Percentiles rank a stretch among this genome's conserved stretches.
phyloP scores from a whole-genome alignment of 2,113 vertebrate species.

The Prionailurus viverrinus region DNA sequence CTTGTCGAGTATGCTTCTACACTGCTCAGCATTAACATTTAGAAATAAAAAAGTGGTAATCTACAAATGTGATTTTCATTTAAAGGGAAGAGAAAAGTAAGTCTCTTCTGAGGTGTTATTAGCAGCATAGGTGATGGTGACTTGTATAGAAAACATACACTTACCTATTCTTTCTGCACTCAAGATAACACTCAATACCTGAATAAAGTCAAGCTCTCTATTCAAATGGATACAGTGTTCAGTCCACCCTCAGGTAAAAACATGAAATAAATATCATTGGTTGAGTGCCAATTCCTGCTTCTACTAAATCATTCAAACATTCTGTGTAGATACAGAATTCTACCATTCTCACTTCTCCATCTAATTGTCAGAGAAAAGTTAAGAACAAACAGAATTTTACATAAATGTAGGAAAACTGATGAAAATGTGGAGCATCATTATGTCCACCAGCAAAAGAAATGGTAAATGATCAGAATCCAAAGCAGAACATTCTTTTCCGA shows the following conservation, averaged over 20 bases:
- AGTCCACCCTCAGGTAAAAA: constrained; percentile 16
- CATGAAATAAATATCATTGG: constrained; percentile 38
- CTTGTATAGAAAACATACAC: not conserved
- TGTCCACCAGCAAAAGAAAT: not conserved
- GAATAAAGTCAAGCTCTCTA: constrained; percentile 41
- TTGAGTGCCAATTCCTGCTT: constrained; percentile 19
- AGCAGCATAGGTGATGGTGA: not conserved
- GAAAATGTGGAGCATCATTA: not conserved
- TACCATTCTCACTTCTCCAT: not conserved
- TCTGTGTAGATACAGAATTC: constrained; percentile 26
- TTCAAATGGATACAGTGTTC: not conserved
- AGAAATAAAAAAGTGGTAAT: not conserved
- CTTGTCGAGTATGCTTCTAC: not conserved
- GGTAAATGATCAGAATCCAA: not conserved
- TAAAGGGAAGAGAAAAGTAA: not conserved
- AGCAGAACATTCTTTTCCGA: not conserved
- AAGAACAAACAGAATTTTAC: constrained; percentile 67
- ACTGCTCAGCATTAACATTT: not conserved
- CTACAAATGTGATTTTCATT: not conserved
- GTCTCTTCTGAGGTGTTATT: not conserved
- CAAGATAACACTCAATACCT: not conserved
- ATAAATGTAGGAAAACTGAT: constrained; percentile 14
- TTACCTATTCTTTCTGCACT: not conserved
- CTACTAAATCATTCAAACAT: constrained; percentile 22
- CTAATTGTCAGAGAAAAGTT: constrained; percentile 14